Evolutionary conservation across 2,113 vertebrate genomes (phyloP).

Genomic region (Oceanites oceanicus): DNA sequence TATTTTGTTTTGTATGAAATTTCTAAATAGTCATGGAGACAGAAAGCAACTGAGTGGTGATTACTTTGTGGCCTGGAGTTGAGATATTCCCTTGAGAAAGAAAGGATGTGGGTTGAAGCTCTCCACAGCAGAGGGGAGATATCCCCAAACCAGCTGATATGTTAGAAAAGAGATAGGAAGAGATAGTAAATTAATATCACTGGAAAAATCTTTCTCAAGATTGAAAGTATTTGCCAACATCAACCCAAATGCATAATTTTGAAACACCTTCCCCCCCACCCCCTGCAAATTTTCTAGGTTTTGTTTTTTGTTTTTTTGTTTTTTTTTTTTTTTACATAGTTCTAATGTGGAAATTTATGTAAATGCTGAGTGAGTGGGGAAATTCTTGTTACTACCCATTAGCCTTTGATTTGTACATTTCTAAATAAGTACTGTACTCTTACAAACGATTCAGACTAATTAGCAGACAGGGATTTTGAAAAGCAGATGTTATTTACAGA

Average conservation of each 20-base stretch:
- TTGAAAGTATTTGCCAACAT: not conserved
- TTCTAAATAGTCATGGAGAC: not conserved
- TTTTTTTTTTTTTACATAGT: not conserved
- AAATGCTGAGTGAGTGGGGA: constrained; percentile 19
- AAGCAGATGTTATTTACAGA: constrained; percentile 69
- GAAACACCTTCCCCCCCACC: not conserved
- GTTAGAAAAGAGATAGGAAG: not conserved
- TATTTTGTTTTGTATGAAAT: not conserved
- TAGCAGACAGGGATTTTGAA: constrained; percentile 46
- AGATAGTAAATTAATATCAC: not conserved
- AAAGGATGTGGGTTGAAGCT: not conserved
- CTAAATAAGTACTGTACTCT: not conserved
- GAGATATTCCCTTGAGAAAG: not conserved
- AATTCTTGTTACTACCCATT: constrained; percentile 34
- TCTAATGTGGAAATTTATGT: constrained; percentile 1
- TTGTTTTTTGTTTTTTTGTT: not conserved
- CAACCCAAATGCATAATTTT: not conserved
- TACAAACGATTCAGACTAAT: constrained; percentile 28
- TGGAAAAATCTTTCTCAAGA: not conserved
- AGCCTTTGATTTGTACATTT: constrained; percentile 45
- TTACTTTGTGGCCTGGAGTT: not conserved
- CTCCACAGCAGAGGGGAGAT: not conserved
- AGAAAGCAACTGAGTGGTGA: not conserved
- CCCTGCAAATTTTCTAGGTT: not conserved
- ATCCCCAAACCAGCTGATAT: not conserved